Conservation (phyloP, 2,113 vertebrate genomes). For the Phyllostomus discolor region DNA sequence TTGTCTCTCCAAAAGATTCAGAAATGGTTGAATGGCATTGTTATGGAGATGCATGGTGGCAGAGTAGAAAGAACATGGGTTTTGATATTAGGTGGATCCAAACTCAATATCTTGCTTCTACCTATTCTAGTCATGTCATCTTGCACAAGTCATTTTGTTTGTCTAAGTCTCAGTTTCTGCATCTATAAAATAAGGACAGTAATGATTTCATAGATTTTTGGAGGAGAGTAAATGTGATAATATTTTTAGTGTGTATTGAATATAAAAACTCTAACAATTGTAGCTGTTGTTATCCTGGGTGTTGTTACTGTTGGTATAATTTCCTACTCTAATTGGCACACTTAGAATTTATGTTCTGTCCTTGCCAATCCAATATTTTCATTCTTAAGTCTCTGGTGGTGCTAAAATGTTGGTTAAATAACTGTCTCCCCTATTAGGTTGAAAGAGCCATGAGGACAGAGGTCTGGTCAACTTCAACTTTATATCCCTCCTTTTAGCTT, state of each 20-base stretch:
- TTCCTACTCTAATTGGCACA: neutral
- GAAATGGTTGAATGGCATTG: neutral
- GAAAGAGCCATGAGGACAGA: neutral
- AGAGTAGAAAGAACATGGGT: neutral
- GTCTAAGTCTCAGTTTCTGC: neutral
- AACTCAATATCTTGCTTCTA: neutral
- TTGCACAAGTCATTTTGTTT: neutral
- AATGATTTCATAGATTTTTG: neutral
- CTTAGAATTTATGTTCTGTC: neutral
- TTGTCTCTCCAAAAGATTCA: neutral
- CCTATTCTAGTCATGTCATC: neutral
- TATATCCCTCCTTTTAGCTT: neutral
- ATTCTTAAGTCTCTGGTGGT: neutral
- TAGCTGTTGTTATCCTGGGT: neutral
- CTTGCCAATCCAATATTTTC: neutral
- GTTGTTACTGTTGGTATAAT: neutral
- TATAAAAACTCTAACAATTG: neutral
- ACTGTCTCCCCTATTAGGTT: neutral
- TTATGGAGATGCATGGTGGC: neutral
- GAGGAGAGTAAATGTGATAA: neutral
- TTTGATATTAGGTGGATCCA: neutral
- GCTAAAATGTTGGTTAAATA: neutral
- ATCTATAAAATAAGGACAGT: neutral
- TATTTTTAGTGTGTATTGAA: neutral
- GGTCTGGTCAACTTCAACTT: neutral